Evolutionary conservation across 92 coral and sea anemone species (phyloP).

Genomic region (Epizoanthus ramosus): DNA sequence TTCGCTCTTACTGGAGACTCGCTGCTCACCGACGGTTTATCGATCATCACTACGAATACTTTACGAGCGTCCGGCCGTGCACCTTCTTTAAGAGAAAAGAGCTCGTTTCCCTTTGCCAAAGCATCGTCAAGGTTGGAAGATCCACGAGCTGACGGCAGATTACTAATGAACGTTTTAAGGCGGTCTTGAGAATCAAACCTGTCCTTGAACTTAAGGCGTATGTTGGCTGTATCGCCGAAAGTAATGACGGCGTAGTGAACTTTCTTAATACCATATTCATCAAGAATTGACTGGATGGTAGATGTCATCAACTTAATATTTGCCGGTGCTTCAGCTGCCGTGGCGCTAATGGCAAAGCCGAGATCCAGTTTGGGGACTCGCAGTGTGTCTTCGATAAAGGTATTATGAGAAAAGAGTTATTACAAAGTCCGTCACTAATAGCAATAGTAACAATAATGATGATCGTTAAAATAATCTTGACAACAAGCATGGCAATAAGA

Average conservation of each 20-base stretch:
- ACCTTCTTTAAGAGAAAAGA: constrained; percentile 72
- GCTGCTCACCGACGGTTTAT: constrained; percentile 56
- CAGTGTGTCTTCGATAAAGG: constrained; percentile 49
- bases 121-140: constrained; percentile 56
- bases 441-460: no score
- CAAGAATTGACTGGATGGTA: constrained; percentile 62
- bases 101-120: constrained; percentile 54
- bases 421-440: background rate
- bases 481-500: no score
- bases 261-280: constrained; percentile 74
- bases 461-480: no score
- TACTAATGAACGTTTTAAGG: background rate
- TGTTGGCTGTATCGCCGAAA: constrained; percentile 48
- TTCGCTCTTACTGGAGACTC: constrained; percentile 37
- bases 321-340: constrained; percentile 48
- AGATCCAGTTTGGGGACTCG: constrained; percentile 66
- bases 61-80: constrained; percentile 77
- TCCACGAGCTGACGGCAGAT: constrained; percentile 39
- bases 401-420: background rate
- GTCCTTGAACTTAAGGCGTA: constrained; percentile 23
- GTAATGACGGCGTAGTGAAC: constrained; percentile 58
- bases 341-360: constrained; percentile 67
- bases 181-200: background rate
- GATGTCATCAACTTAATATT: constrained; percentile 56
- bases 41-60: constrained; percentile 75